Percentiles rank a stretch among this genome's conserved stretches.
These are phyloP conservation scores for Periophthalmodon schlosseri DNA, from an alignment of 2,113 vertebrate genomes.

Conservation along the genomic window DNA sequence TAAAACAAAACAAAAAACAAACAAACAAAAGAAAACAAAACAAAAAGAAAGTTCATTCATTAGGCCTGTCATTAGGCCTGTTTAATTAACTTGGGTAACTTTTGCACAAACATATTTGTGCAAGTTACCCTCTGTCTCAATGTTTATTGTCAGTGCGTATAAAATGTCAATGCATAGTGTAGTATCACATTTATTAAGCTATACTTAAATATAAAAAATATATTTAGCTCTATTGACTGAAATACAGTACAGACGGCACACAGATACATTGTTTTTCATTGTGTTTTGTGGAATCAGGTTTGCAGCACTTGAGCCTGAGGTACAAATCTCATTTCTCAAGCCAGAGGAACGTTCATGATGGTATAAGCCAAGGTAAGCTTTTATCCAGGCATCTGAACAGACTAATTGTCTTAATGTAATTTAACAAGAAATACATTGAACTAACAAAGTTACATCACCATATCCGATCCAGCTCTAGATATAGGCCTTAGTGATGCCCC, in stretches of 20 bases:
- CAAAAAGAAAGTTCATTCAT: too few relatives aligned
- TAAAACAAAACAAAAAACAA: too few relatives aligned
- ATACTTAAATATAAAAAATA: too few relatives aligned
- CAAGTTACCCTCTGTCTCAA: too few relatives aligned
- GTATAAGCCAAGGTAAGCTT: conserved; percentile 54
- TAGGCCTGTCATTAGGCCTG: too few relatives aligned
- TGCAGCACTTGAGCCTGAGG: neutral
- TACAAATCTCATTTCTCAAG: neutral
- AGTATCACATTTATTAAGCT: too few relatives aligned
- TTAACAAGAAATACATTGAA: conserved; percentile 64
- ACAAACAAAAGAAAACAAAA: too few relatives aligned
- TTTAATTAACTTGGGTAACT: too few relatives aligned
- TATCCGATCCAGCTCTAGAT: neutral
- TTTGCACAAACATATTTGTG: too few relatives aligned
- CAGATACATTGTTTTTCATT: neutral
- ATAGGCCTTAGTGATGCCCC: neutral
- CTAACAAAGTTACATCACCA: conserved; percentile 23
- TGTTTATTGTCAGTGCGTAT: too few relatives aligned
- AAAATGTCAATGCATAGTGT: too few relatives aligned
- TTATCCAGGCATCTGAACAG: conserved; percentile 35
- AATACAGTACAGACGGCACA: neutral
- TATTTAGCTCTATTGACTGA: too few relatives aligned
- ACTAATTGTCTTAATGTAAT: conserved; percentile 77
- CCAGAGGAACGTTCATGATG: neutral
- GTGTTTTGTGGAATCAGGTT: neutral